Evolutionary conservation across 2,888 invertebrate genomes (phyloP).

Genomic region (Axea sp.): DNA sequence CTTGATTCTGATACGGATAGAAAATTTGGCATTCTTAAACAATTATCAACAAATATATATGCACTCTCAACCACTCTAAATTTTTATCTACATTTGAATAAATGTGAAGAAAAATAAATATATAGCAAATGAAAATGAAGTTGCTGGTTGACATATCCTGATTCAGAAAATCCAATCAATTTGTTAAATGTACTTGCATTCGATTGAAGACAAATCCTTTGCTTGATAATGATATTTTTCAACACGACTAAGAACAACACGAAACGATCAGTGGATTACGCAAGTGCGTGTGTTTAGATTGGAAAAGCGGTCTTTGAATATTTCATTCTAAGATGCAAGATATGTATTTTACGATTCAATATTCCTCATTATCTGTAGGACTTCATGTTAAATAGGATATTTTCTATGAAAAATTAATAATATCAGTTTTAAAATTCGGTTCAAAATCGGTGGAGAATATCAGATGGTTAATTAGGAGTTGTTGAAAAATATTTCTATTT

Average conservation of each 20-base stretch:
- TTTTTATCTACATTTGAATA: background rate
- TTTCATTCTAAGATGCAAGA: background rate
- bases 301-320: slow-evolving; percentile 5
- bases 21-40: no score
- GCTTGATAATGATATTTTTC: no score
- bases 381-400: no score
- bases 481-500: no score
- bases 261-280: slow-evolving; percentile 8
- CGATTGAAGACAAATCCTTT: background rate
- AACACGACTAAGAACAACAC: background rate
- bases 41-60: no score
- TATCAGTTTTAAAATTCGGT: no score
- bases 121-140: background rate
- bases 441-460: no score
- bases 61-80: no score
- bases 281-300: slow-evolving; percentile 5
- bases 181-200: background rate
- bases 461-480: no score
- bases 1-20: no score
- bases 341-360: background rate
- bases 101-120: background rate
- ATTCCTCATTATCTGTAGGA: no score
- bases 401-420: no score
- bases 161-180: background rate
- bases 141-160: slow-evolving; percentile 4